A percentile compares a stretch with the other conserved stretches of the same genome.
These are phyloP conservation scores for Cladopsammia gracilis DNA, from an alignment of 64 coral and sea anemone species.

Conservation along the genomic window DNA sequence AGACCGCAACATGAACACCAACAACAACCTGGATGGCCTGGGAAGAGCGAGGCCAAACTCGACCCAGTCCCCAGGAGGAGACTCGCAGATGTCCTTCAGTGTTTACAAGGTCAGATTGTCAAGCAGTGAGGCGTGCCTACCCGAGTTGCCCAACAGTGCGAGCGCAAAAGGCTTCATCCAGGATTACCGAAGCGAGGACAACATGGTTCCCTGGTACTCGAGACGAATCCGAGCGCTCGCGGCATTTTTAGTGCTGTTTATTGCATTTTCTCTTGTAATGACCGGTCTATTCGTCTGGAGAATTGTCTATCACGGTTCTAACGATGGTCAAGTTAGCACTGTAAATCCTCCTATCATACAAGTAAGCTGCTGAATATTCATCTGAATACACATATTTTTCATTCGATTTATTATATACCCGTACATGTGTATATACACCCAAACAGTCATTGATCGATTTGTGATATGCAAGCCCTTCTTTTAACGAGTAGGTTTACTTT, in stretches of 20 bases:
- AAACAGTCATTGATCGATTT: no score
- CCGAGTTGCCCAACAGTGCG: slow-evolving; percentile 35
- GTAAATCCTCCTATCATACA: background rate
- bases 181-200: slow-evolving; percentile 55
- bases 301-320: slow-evolving; percentile 31
- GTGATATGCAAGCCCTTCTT: no score
- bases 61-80: background rate
- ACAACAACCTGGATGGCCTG: background rate
- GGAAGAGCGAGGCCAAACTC: background rate
- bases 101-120: slow-evolving; percentile 10
- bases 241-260: slow-evolving; percentile 69
- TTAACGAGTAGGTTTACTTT: background rate
- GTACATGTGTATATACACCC: background rate
- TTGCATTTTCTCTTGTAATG: slow-evolving; percentile 78
- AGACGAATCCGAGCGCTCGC: slow-evolving; percentile 47
- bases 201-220: slow-evolving; percentile 80
- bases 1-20: background rate
- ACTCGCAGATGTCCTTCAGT: slow-evolving; percentile 30
- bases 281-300: slow-evolving; percentile 84
- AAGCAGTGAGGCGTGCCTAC: slow-evolving; percentile 68
- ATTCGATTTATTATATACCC: background rate
- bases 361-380: background rate
- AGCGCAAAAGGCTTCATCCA: slow-evolving; percentile 56
- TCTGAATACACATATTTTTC: background rate
- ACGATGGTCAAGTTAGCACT: background rate